Conservation (phyloP, 2,888 invertebrate species). For the Chrysodeixis includens region DNA sequence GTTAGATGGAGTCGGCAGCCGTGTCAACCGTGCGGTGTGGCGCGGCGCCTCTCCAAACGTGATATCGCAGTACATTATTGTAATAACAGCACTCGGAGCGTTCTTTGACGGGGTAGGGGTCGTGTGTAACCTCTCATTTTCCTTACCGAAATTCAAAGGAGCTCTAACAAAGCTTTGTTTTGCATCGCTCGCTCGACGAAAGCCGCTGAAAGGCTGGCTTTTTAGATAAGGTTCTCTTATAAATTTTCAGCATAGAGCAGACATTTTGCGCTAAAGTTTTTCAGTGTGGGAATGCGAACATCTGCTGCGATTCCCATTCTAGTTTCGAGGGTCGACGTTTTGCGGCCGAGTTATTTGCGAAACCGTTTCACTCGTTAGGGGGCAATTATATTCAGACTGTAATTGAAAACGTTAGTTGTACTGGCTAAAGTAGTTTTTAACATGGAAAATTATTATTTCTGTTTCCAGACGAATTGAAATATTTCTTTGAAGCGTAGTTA, state of each 20-base stretch:
- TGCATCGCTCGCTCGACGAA: constrained; percentile 84
- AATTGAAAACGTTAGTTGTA: constrained; percentile 68
- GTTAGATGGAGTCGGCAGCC: constrained; percentile 47
- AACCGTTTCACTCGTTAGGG: constrained; percentile 72
- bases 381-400: constrained; percentile 69
- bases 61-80: constrained; percentile 85
- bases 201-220: constrained; percentile 86
- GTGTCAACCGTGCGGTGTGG: constrained; percentile 63
- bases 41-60: constrained; percentile 74
- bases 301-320: constrained; percentile 79
- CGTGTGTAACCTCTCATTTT: constrained; percentile 88
- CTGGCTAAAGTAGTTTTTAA: constrained; percentile 62
- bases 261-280: constrained; percentile 82
- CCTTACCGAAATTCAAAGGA: constrained; percentile 88
- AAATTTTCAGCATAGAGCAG: constrained; percentile 82
- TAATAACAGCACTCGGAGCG: constrained; percentile 84
- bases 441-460: constrained; percentile 50
- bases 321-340: constrained; percentile 76
- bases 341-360: constrained; percentile 72
- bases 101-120: constrained; percentile 82
- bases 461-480: constrained; percentile 23
- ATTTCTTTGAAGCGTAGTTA: constrained; percentile 20
- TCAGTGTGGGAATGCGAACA: constrained; percentile 81
- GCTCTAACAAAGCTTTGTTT: constrained; percentile 88
- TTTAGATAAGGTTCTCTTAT: constrained; percentile 87